Evolutionary conservation across 2,888 invertebrate genomes (phyloP).

Genomic region (Ptycholaimellus sp.): DNA sequence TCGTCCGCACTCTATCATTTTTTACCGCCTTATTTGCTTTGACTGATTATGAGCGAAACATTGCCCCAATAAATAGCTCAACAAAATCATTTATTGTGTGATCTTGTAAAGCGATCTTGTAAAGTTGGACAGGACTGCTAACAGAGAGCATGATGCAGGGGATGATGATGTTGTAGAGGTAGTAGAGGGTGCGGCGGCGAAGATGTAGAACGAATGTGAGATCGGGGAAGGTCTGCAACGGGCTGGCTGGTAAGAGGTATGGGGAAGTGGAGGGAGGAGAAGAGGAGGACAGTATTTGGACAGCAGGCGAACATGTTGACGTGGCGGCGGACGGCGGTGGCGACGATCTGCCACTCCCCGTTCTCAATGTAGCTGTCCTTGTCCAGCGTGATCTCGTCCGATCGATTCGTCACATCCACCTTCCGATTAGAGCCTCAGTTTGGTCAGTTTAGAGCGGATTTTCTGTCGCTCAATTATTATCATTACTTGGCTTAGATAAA

Average conservation of each 20-base stretch:
- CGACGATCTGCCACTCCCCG: constrained; percentile 18
- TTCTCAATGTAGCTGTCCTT: constrained; percentile 33
- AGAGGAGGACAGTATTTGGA: too few species aligned
- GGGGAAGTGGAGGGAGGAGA: too few species aligned
- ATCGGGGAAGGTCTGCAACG: constrained; percentile 8
- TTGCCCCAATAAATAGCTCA: too few species aligned
- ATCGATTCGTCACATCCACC: constrained; percentile 21
- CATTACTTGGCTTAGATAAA: not conserved
- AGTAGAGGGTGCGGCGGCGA: constrained; percentile 11
- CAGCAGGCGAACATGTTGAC: too few species aligned
- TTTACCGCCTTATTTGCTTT: constrained; percentile 14
- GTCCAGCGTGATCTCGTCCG: constrained; percentile 27
- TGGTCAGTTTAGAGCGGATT: too few species aligned
- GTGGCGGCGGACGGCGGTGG: constrained; percentile 25
- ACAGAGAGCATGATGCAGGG: constrained; percentile 14
- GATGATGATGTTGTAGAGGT: constrained; percentile 13
- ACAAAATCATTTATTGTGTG: too few species aligned
- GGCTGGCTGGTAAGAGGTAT: too few species aligned
- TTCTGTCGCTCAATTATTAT: too few species aligned
- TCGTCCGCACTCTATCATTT: constrained; percentile 1
- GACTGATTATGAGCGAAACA: not conserved
- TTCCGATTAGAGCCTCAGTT: constrained; percentile 10
- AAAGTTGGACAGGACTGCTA: too few species aligned
- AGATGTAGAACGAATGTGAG: constrained; percentile 13
- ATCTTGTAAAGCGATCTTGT: too few species aligned